A percentile compares a stretch with the other conserved stretches of the same genome.
phyloP scores from a whole-genome alignment of 2,113 vertebrate genomes.

The Lamprotornis superbus region DNA sequence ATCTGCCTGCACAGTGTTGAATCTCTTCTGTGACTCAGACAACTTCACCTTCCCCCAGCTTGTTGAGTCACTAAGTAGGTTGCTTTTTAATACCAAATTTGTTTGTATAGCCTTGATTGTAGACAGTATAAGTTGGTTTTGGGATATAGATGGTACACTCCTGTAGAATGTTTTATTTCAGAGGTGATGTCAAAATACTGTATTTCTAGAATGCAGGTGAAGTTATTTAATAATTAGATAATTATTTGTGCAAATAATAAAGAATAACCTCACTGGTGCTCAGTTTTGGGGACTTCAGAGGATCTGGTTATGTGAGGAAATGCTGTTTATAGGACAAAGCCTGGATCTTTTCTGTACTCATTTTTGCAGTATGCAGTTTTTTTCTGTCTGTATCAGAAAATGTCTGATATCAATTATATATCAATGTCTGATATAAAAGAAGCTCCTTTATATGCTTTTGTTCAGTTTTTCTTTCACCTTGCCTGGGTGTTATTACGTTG shows the following conservation, averaged over 20 bases:
- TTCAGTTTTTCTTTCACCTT: background rate
- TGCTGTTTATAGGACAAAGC: background rate
- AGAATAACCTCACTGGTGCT: background rate
- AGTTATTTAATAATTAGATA: background rate
- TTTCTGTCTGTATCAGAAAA: background rate
- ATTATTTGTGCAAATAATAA: background rate
- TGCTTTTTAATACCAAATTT: conserved; percentile 48
- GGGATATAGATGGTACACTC: background rate
- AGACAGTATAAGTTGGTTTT: background rate
- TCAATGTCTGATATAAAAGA: background rate
- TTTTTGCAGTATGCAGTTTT: rapidly evolving
- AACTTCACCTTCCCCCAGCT: conserved; percentile 32
- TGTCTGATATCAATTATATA: background rate
- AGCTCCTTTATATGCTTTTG: background rate
- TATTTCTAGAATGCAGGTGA: background rate
- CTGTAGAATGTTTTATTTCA: background rate
- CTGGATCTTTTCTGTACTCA: background rate
- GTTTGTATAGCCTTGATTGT: background rate
- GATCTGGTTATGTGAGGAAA: background rate
- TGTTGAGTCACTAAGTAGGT: conserved; percentile 63
- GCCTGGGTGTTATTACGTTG: rapidly evolving
- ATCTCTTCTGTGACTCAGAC: conserved; percentile 60
- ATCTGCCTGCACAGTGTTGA: conserved; percentile 60
- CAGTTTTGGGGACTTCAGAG: background rate
- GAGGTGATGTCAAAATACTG: background rate